phyloP scores from a whole-genome alignment of 2,113 vertebrate genomes.

The Ramphastos sulfuratus region DNA sequence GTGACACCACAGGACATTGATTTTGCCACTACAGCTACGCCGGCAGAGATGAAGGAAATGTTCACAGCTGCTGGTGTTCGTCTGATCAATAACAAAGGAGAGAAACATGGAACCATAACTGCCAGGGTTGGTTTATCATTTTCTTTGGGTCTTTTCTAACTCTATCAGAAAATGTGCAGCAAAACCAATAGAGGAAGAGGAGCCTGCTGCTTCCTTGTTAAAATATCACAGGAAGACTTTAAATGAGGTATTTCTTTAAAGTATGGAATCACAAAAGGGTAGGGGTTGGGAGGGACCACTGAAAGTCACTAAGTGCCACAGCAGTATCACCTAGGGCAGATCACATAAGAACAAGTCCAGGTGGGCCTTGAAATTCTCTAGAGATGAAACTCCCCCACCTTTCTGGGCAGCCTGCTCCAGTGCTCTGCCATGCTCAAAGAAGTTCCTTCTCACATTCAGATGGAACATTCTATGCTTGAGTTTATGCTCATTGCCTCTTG shows the following conservation, averaged over 20 bases:
- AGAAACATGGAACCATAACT: slow-evolving; percentile 95
- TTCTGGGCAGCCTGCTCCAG: too few relatives aligned
- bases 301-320: too few relatives aligned
- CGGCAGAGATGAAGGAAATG: slow-evolving; percentile 91
- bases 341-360: too few relatives aligned
- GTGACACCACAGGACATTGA: slow-evolving; percentile 91
- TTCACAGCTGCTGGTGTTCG: slow-evolving; percentile 87
- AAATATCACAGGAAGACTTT: background rate
- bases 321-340: too few relatives aligned
- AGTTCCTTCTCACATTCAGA: too few relatives aligned
- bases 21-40: slow-evolving; percentile 95
- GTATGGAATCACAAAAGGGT: too few relatives aligned
- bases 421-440: too few relatives aligned
- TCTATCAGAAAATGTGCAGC: background rate
- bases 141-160: background rate
- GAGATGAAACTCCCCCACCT: too few relatives aligned
- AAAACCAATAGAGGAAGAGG: background rate
- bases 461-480: too few relatives aligned
- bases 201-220: background rate
- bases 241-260: background rate
- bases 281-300: too few relatives aligned
- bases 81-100: slow-evolving; percentile 96
- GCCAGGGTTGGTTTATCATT: slow-evolving; percentile 79
- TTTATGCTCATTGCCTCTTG: too few relatives aligned
- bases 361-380: too few relatives aligned